Evolutionary conservation across 2,888 invertebrate genomes (phyloP).

Genomic region (Adelphocoris suturalis): DNA sequence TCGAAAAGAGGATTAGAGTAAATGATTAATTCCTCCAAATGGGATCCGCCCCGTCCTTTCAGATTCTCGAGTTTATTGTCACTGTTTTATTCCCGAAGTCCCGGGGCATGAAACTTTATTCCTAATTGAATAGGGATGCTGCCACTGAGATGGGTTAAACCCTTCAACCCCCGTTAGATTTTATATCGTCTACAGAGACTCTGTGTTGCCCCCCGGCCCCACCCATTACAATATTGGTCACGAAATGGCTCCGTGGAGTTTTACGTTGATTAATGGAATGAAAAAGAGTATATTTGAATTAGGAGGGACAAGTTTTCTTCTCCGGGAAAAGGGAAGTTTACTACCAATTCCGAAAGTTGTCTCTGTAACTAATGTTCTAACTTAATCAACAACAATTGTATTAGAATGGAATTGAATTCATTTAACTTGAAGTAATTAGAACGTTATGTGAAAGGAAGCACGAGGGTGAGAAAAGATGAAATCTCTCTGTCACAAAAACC

Average conservation of each 20-base stretch:
- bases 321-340: slow-evolving; percentile 45
- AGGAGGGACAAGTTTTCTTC: not conserved
- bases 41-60: not conserved
- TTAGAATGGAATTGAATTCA: slow-evolving; percentile 55
- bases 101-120: slow-evolving; percentile 63
- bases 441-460: not conserved
- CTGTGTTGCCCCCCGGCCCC: not conserved
- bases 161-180: slow-evolving; percentile 44
- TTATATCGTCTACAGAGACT: slow-evolving; percentile 38
- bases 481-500: not conserved
- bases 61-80: slow-evolving; percentile 36
- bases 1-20: not conserved
- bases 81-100: slow-evolving; percentile 36
- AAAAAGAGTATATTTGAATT: slow-evolving; percentile 52
- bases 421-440: not conserved
- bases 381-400: slow-evolving; percentile 54
- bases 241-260: slow-evolving; percentile 51
- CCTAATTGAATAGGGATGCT: slow-evolving; percentile 67
- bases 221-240: slow-evolving; percentile 51
- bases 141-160: slow-evolving; percentile 40
- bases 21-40: not conserved
- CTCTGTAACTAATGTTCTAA: slow-evolving; percentile 17
- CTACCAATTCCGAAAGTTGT: slow-evolving; percentile 35
- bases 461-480: not conserved
- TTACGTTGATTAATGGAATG: slow-evolving; percentile 51